phyloP scores from a whole-genome alignment of 2,888 invertebrate species.

The Parnassius apollo region DNA sequence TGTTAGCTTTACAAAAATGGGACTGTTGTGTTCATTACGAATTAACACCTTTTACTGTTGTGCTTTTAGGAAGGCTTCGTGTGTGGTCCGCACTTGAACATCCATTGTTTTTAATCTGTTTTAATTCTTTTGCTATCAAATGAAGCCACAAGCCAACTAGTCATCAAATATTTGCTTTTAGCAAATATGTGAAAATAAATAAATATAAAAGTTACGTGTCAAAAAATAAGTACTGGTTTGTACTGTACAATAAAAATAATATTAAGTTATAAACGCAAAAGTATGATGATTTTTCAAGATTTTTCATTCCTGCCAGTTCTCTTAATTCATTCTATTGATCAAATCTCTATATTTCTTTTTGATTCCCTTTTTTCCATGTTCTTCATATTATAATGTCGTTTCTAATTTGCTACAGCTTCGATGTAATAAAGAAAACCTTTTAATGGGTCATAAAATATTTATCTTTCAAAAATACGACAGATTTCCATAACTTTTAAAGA shows the following conservation, averaged over 20 bases:
- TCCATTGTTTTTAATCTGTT: constrained; percentile 38
- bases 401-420: not conserved
- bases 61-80: constrained; percentile 63
- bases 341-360: no score
- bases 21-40: constrained; percentile 65
- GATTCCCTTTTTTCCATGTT: not conserved
- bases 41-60: constrained; percentile 78
- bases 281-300: no score
- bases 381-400: no score
- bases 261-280: no score
- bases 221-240: no score
- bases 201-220: no score
- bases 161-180: no score
- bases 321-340: no score
- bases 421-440: not conserved
- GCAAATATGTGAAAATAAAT: no score
- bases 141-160: no score
- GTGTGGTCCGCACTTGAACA: constrained; percentile 61
- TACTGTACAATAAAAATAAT: no score
- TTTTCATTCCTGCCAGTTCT: no score
- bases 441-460: not conserved
- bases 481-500: constrained; percentile 7
- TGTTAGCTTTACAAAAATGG: constrained; percentile 73
- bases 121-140: not conserved
- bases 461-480: not conserved